Conservation (phyloP, 2,113 vertebrate species). For the Cyanistes caeruleus region DNA sequence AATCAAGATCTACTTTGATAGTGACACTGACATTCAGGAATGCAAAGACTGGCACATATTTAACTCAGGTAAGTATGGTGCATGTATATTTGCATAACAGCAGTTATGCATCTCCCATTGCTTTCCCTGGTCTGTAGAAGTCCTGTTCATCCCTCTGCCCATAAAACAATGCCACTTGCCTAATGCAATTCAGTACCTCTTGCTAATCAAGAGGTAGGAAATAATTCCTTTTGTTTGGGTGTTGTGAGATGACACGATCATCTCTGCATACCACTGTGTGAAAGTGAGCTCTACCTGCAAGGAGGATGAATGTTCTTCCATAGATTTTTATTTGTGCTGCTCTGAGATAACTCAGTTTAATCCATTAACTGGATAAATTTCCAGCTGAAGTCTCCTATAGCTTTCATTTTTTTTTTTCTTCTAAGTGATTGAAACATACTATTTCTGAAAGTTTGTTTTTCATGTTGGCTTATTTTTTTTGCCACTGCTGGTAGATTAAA, state of each 20-base stretch:
- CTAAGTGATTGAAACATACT: not conserved
- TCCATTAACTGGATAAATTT: not conserved
- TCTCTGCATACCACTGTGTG: not conserved
- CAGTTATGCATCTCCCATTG: accelerated
- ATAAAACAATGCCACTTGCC: not conserved
- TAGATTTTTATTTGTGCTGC: not conserved
- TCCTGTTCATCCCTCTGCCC: not conserved
- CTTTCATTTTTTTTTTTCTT: not conserved
- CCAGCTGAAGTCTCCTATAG: not conserved
- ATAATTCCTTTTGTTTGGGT: not conserved
- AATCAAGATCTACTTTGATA: conserved; percentile 90
- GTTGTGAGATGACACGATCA: accelerated
- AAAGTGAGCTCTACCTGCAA: not conserved
- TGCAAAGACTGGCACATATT: conserved; percentile 89
- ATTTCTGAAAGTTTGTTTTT: not conserved
- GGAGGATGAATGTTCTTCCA: not conserved
- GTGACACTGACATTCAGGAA: conserved; percentile 81
- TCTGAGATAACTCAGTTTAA: not conserved
- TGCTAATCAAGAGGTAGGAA: not conserved
- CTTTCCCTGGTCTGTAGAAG: not conserved
- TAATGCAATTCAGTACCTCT: not conserved
- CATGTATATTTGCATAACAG: not conserved
- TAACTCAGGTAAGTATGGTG: conserved; percentile 81
- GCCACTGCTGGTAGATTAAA: not conserved
- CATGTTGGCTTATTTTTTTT: not conserved